Percentiles rank a stretch among this genome's conserved stretches.
phyloP scores from a whole-genome alignment of 2,888 invertebrate genomes.

The Dicranocentrus wangi region DNA sequence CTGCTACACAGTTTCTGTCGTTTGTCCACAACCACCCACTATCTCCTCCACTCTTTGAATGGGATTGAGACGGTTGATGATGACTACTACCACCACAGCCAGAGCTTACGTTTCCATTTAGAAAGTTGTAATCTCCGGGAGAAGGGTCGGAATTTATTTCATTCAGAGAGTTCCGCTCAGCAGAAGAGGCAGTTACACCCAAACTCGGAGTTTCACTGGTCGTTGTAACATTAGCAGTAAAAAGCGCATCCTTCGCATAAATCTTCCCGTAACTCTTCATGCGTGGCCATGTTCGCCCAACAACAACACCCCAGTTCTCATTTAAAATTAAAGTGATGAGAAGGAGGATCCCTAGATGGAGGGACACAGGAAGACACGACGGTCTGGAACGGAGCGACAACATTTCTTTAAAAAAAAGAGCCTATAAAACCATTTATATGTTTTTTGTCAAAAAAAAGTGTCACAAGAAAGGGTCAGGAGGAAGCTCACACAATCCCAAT shows the following conservation, averaged over 20 bases:
- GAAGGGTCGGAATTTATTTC: conserved; percentile 46
- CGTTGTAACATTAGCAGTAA: conserved; percentile 4
- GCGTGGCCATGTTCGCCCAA: conserved; percentile 54
- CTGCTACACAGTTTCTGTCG: conserved; percentile 57
- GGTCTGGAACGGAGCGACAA: not conserved
- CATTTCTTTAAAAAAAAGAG: not conserved
- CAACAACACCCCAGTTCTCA: conserved; percentile 35
- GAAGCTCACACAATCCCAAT: too few relatives aligned
- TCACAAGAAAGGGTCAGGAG: too few relatives aligned
- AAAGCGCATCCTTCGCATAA: conserved; percentile 39
- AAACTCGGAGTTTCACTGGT: not conserved
- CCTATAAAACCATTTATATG: too few relatives aligned
- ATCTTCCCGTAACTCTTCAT: conserved; percentile 38
- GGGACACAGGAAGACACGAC: not conserved
- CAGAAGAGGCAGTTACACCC: conserved; percentile 9
- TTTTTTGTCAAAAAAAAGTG: too few relatives aligned
- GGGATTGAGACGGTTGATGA: not conserved
- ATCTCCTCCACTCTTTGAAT: not conserved
- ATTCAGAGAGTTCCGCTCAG: conserved; percentile 19
- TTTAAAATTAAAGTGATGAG: conserved; percentile 31
- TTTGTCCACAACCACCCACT: conserved; percentile 29
- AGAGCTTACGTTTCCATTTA: conserved; percentile 40
- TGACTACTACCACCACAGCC: conserved; percentile 16
- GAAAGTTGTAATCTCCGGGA: conserved; percentile 23
- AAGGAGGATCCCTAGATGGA: not conserved